Evolutionary conservation across 2,888 invertebrate species (phyloP).

Genomic region (Tryphoninae sp.): DNA sequence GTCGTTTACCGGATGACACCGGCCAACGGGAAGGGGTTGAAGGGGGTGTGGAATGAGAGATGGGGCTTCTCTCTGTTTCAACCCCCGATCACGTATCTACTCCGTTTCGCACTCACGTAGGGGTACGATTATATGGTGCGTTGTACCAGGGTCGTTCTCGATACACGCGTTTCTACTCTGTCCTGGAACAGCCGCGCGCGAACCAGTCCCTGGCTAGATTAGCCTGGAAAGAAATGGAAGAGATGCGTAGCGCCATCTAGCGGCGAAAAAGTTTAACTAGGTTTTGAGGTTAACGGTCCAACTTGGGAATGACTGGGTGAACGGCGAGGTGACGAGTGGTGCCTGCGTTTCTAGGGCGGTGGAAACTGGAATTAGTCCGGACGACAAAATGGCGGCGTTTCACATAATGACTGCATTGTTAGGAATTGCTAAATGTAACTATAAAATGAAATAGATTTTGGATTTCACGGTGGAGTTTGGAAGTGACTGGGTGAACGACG

Average conservation of each 20-base stretch:
- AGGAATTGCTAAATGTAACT: too few species aligned
- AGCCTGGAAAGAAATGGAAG: slow-evolving; percentile 35
- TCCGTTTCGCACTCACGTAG: slow-evolving; percentile 31
- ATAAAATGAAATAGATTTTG: too few species aligned
- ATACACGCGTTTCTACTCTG: background rate
- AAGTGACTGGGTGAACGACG: too few species aligned
- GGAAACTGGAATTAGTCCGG: too few species aligned
- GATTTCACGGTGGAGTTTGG: too few species aligned
- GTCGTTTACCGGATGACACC: slow-evolving; percentile 47
- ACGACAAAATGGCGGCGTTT: too few species aligned
- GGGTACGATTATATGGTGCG: slow-evolving; percentile 24
- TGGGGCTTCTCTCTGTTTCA: slow-evolving; percentile 18
- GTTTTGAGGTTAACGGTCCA: too few species aligned
- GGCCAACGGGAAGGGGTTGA: background rate
- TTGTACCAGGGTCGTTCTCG: background rate
- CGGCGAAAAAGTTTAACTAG: too few species aligned
- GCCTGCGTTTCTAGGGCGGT: too few species aligned
- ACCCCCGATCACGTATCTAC: slow-evolving; percentile 25
- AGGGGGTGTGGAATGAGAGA: background rate
- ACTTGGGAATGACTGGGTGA: too few species aligned
- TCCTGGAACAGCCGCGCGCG: background rate
- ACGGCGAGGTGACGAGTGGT: too few species aligned
- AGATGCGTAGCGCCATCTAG: background rate
- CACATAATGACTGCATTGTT: too few species aligned
- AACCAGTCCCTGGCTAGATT: background rate